Evolutionary conservation across 2,888 invertebrate genomes (phyloP), one percentile per base, ranked within the genome.

Genomic region (Ischnura elegans): DNA sequence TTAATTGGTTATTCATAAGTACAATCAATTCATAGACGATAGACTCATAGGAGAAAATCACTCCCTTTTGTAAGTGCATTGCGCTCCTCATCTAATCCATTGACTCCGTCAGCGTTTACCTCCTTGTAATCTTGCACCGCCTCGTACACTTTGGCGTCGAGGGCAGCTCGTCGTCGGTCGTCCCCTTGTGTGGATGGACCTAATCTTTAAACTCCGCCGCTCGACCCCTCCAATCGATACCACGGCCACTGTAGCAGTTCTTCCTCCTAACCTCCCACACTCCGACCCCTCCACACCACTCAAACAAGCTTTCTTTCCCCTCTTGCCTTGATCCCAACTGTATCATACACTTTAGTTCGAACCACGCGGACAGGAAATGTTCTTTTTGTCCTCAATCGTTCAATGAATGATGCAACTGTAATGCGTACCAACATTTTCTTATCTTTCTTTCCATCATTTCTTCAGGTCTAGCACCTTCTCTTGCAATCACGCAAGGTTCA

Each of bases 171-270:
- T 45, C n/a, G n/a, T 86, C 45, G 86, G n/a, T 86, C 45, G 86
- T 86, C 86, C 43, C 45, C 45, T 29, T 45, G 43, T 45, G 43
- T 86, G 76, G 43, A 86, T 86, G 86, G 43, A 25, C 86, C 86
- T 86, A 86, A 86, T 86, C 86, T 86, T 86, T 86, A 86, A 86
- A 86, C 86, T 43, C 86, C 43, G 45, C 86, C 86, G 86, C 86
- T 46, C 25, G 86, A 46, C 51, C 86, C 46, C 43, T 25, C 45
- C 43, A 86, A 86, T 86, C 86, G 86, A 86, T 86, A 86, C 76
- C 86, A 86, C 86, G 86, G 86, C 86, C 86, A 86, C 45, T 46
- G 43, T 86, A 43, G 43, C 76, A 76, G 76, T 86, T 86, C 86
- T n/a, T 85, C 85, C 85, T 76, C 76, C 86, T 45, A 25, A n/a